Evolutionary conservation across 2,888 invertebrate genomes (phyloP).

Genomic region (Ochropleura plecta): DNA sequence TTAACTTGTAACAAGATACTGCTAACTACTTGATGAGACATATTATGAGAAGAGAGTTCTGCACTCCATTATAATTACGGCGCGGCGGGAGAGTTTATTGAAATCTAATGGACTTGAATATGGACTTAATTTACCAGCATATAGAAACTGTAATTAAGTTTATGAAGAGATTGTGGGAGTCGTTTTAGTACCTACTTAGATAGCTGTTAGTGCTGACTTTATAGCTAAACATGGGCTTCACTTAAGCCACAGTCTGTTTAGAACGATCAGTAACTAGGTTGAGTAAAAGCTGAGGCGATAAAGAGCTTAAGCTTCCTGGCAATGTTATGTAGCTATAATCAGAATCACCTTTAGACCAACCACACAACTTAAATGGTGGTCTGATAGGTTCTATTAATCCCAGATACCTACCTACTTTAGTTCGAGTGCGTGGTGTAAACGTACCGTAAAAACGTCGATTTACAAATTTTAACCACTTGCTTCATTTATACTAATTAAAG

Average conservation of each 20-base stretch:
- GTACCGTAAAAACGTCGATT: no score
- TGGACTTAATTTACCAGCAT: constrained; percentile 26
- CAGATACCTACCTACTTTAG: background rate
- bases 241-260: constrained; percentile 3
- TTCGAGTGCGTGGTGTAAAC: no score
- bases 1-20: constrained; percentile 58
- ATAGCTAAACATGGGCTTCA: background rate
- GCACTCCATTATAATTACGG: constrained; percentile 32
- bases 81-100: constrained; percentile 26
- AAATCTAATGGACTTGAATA: constrained; percentile 33
- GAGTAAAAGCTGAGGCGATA: background rate
- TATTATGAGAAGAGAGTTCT: constrained; percentile 51
- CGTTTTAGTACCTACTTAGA: background rate
- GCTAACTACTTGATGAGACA: constrained; percentile 47
- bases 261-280: background rate
- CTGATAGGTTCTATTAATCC: background rate
- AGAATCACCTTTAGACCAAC: background rate
- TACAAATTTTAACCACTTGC: no score
- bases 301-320: background rate
- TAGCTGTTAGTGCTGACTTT: background rate
- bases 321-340: constrained; percentile 2
- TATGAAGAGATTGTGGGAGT: background rate
- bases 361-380: background rate
- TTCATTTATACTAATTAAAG: no score
- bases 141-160: constrained; percentile 12